A percentile compares a stretch with the other conserved stretches of the same genome.
Conservation (phyloP, 2,113 vertebrate species). For the Terrapene triunguis region DNA sequence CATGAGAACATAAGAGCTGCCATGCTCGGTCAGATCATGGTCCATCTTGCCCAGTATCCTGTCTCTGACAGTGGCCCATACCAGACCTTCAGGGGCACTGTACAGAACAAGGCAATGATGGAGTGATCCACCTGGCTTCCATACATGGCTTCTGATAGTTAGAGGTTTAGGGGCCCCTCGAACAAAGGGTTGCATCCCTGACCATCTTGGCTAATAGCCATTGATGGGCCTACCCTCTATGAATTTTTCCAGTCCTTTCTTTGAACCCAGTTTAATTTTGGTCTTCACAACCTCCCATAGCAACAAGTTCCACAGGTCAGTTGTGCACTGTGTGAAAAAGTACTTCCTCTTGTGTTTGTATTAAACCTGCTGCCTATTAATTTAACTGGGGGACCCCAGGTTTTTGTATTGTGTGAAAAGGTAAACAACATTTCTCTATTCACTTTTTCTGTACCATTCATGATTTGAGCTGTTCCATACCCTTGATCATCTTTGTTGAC, state of each 20-base stretch:
- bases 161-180: neutral
- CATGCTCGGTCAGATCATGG: neutral
- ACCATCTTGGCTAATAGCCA: neutral
- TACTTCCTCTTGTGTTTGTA: neutral
- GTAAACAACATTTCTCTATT: neutral
- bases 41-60: neutral
- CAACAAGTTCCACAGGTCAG: neutral
- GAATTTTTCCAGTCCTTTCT: neutral
- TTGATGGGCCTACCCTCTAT: neutral
- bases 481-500: neutral
- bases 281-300: neutral
- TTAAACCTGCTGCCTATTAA: neutral
- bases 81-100: neutral
- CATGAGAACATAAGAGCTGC: neutral
- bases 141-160: neutral
- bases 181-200: neutral
- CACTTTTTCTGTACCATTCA: neutral
- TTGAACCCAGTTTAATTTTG: neutral
- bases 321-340: neutral
- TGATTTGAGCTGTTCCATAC: neutral
- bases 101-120: neutral
- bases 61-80: neutral
- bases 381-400: neutral
- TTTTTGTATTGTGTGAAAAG: neutral
- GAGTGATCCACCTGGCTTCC: neutral